Base-by-base conservation (phyloP, 2,797 vertebrate genomes). In the Sebastes itinus region DNA sequence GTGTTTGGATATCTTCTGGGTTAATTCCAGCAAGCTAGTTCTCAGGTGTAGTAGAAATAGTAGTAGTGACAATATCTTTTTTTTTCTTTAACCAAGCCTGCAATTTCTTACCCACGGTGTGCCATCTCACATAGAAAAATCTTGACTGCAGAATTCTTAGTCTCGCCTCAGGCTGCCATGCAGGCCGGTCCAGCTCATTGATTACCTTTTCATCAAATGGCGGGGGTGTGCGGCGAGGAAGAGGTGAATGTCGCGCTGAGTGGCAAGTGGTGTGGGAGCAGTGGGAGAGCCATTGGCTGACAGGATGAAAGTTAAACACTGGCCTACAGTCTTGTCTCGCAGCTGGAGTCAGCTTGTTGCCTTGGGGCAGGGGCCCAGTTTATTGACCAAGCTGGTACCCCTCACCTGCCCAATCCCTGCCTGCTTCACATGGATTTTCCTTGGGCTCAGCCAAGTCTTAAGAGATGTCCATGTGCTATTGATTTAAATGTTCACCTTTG, bases 161-260 rank as follows among this genome's bases (percentile, higher is more conserved):
- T 83, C 77, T 88, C 22, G 85, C 94, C 93, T 83, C 49, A 72
- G 87, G 94, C 90, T 70, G 68, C 88, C 69, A 69, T 79, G 82
- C 83, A 78, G 87, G 84, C 92, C 69, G 22, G 86, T 90, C 87
- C 83, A 89, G 87, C 87, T 89, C 90, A 78, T 90, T 91, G 92
- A 95, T 94, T 93, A 90, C 86, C 86, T 91, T 88, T 87, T 88
- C 84, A 91, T 92, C 79, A 81, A 80, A 69, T 61, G 78, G 90
- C 79, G n/a, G 72, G 84, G 71, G 63, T 85, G 75, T 80, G 79
- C 28, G 35, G 66, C 83, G 88, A 75, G 76, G 90, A 86, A 89
- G 81, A 93, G 90, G 91, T 93, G 91, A 91, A 90, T 88, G 90
- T 89, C 86, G 62, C 84, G 46, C 88, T 92, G 92, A 94, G 89